These are phyloP conservation scores for Heliconius nattereri DNA, from an alignment of 1,140 invertebrate species.

Conservation along the genomic window DNA sequence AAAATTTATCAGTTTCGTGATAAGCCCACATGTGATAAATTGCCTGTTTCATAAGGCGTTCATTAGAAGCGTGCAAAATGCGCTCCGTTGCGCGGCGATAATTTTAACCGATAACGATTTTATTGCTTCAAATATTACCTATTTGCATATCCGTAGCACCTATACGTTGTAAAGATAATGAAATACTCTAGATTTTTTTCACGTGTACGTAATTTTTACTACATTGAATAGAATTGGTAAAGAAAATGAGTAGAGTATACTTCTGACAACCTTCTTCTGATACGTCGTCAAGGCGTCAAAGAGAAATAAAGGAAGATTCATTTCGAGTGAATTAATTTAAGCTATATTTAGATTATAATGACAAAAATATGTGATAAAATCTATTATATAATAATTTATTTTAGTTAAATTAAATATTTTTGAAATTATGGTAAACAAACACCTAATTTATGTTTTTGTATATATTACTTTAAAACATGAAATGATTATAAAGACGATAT, in stretches of 20 bases:
- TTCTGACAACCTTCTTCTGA: no score
- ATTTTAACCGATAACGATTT: constrained; percentile 71
- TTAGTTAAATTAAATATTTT: constrained; percentile 4
- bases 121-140: constrained; percentile 77
- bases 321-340: constrained; percentile 44
- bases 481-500: no score
- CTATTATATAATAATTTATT: background rate
- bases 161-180: constrained; percentile 47
- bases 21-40: constrained; percentile 78
- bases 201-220: background rate
- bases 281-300: background rate
- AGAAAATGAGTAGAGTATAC: constrained; percentile 47
- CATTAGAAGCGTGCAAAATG: constrained; percentile 79
- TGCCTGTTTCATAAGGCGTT: constrained; percentile 80
- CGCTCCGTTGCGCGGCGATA: constrained; percentile 77
- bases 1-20: constrained; percentile 77
- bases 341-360: constrained; percentile 1
- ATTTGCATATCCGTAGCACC: constrained; percentile 60
- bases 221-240: background rate
- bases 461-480: background rate
- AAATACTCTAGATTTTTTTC: constrained; percentile 16
- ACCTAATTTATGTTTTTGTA: background rate
- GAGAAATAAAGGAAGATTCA: constrained; percentile 42
- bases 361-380: background rate
- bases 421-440: background rate